phyloP scores from a whole-genome alignment of 2,113 vertebrate genomes.

The Labeo catla region DNA sequence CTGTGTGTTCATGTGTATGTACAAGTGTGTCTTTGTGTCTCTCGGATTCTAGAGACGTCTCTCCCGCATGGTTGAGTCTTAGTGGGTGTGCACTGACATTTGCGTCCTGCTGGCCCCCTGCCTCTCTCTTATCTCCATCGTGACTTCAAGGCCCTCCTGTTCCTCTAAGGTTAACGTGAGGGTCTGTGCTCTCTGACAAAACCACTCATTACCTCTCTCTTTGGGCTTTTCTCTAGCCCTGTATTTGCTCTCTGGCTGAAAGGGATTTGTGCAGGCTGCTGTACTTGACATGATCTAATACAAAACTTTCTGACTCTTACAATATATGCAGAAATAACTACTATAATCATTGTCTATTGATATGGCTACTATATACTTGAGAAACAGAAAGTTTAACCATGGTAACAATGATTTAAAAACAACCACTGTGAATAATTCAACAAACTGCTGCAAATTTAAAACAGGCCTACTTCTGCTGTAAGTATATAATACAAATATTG shows the following conservation, averaged over 20 bases:
- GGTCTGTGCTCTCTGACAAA: conserved; percentile 31
- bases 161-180: conserved; percentile 16
- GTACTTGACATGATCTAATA: conserved; percentile 26
- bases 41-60: conserved; percentile 48
- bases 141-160: conserved; percentile 30
- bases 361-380: neutral
- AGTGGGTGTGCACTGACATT: conserved; percentile 57
- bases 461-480: neutral
- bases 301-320: neutral
- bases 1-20: conserved; percentile 40
- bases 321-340: conserved; percentile 7
- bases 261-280: conserved; percentile 26
- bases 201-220: conserved; percentile 31
- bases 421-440: neutral
- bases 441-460: neutral
- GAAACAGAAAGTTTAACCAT: neutral
- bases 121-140: conserved; percentile 21
- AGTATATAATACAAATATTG: neutral
- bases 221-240: neutral
- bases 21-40: conserved; percentile 34
- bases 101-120: conserved; percentile 40
- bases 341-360: neutral
- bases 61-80: conserved; percentile 45
- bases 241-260: neutral
- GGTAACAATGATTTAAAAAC: too few species aligned